These are phyloP conservation scores for Athene cunicularia DNA, from an alignment of 2,113 vertebrate species.

Conservation along the genomic window DNA sequence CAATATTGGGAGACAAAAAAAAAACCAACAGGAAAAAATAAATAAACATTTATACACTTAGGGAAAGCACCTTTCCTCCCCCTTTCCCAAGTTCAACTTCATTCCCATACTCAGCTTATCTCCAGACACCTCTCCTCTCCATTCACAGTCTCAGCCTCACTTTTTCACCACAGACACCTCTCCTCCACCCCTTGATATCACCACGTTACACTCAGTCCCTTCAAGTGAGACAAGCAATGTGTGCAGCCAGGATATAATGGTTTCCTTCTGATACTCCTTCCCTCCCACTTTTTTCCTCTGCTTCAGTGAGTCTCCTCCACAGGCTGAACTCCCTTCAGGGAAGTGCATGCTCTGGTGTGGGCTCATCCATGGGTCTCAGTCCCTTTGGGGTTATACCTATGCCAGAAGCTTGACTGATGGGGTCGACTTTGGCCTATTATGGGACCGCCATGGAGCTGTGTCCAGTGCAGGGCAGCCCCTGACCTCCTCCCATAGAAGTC, in stretches of 20 bases:
- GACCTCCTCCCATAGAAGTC: background rate
- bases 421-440: background rate
- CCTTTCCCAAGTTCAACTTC: background rate
- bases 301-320: background rate
- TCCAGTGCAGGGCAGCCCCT: accelerated
- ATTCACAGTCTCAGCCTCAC: background rate
- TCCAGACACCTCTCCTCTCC: background rate
- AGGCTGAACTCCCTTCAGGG: background rate
- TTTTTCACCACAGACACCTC: background rate
- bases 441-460: background rate
- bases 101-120: background rate
- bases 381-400: background rate
- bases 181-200: background rate
- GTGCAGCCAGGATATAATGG: background rate
- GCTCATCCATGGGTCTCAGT: background rate
- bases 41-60: background rate
- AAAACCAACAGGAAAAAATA: background rate
- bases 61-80: background rate
- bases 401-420: background rate
- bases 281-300: background rate
- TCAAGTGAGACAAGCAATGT: background rate
- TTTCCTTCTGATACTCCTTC: background rate
- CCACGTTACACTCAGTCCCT: background rate
- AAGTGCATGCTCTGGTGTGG: background rate
- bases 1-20: background rate